Base-by-base conservation (phyloP, 2,888 invertebrate genomes). In the Acanthosepion pharaonis region DNA sequence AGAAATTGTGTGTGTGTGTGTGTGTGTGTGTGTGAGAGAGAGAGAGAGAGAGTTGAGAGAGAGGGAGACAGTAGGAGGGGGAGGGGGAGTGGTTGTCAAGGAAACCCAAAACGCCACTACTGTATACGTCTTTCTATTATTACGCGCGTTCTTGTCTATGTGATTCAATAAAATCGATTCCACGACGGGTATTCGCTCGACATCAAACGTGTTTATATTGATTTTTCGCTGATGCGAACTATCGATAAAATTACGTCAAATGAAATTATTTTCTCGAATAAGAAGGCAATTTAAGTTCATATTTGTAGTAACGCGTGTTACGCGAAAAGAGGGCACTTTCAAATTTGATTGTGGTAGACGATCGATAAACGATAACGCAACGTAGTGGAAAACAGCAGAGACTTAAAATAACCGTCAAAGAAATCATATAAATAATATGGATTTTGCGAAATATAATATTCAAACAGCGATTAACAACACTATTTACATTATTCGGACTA, bases 221-320 rank as follows among this genome's bases (percentile, higher is more conserved):
- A 78, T 78, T 78, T 78, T n/a, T 15, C 11, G 15, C 78, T 2
- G n/a, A n/a, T 78, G n/a, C 78, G 15, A 78, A 5, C 11, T 78
- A 78, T 78, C n/a, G 78, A n/a, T 78, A 8, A 78, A 78, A n/a
- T 78, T 78, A 78, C 78, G 78, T 78, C 3, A 78, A 78, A 78
- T 78, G n/a, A 78, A 78, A 78, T 78, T 78, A 78, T 78, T 78
- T 78, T 78, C 78, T 11, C n/a, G 78, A 78, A n/a, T 78, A 78
- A 78, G 33, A 78, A n/a, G 78, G n/a, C 78, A 78, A 78, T 78
- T 78, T 78, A 78, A 78, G 78, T n/a, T 78, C 78, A 78, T 78
- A 78, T 78, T 78, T 78, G 78, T 78, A 15, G 78, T 15, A 78
- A 78, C 78, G n/a, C n/a, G 78, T n/a, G 9, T 78, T n/a, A 33